Base-by-base conservation (phyloP, 2,797 vertebrate species). In the Capromys pilorides region DNA sequence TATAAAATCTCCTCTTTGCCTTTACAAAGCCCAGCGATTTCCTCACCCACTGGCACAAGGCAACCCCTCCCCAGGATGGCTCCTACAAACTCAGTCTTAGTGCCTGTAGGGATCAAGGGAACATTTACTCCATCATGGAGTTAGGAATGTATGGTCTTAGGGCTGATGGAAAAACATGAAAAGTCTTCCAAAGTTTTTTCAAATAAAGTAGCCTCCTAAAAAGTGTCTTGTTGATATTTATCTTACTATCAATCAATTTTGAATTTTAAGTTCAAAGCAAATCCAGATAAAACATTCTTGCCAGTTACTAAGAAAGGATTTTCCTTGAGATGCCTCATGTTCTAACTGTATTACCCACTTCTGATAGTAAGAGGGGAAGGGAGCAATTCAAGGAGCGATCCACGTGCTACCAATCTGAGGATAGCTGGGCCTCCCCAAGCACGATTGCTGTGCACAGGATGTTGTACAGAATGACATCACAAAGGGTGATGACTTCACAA, bases 241-340 rank as follows among this genome's bases (percentile, higher is more conserved):
- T 36, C 16, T 36, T 19, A 39, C 39, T 33, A 31, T 51, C 39
- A 69, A 62, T 36, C 39, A 71, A 87, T 18, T 77, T 10, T 45
- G 39, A 83, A 77, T 45, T 71, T 83, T 61, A 82, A 21, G 51
- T 79, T 61, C 71, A 79, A 89, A 92, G 66, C 62, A 88, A 66
- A 57, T 41, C 24, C 21, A 16, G 54, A 93, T 10, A 31, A 22
- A 64, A 45, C 45, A 12, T 57, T 67, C 33, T 18, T 59, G 62
- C 66, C 81, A 11, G 14, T 45, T 41, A 19, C 39, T 18, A 59
- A 39, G n/a, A 51, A 24, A 66, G 31, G 39, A 4, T 41, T 82
- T 64, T 26, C 19, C 14, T 36, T 77, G 22, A 4, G 77, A 28
- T 28, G 51, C 31, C 33, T 69, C 39, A 5, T 5, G 12, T 49